Evolutionary conservation across 2,797 vertebrate genomes (phyloP), one percentile per base, ranked within the genome.

Genomic region (Brotula barbata): DNA sequence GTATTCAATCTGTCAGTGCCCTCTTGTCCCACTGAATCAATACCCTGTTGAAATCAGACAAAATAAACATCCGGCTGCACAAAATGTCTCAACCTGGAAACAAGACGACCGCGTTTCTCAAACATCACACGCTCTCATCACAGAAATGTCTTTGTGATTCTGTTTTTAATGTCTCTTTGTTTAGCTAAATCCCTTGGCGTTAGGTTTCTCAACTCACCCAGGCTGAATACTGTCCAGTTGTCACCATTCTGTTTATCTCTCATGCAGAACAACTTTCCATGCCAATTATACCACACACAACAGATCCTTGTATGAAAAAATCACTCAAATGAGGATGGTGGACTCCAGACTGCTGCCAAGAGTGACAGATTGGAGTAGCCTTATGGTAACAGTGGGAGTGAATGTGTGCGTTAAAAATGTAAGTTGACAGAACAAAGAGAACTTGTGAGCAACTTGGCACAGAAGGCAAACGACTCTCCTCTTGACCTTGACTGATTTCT

Each of bases 401-500:
- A 37, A 64, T 5, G 22, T 31, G 64, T 14, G 44, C 3, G 68
- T 34, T 4, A 20, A 37, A 68, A 66, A 81, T 43, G 19, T 36
- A 63, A 79, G 52, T 56, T 20, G 68, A 80, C 75, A 78, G 81
- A 73, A 88, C 78, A 86, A 84, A 85, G 80, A 58, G 47, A 73
- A 73, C 60, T 70, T 81, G 80, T 67, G 64, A 71, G 46, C 19
- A 59, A 17, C 21, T 72, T 79, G 78, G 71, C 66, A 54, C 1
- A 6, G 0, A 0, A 17, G n/a, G 33, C 10, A 7, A 45, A 33
- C 20, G 3, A 59, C 58, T 45, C 37, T 59, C 50, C 47, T 48
- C 43, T 40, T 60, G 72, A 76, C 56, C 72, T 68, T 52, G 7
- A 10, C 16, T 42, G 52, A 42, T 64, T 49, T 45, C 34, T 8